Percentiles rank a stretch among this genome's conserved stretches.
Conservation (phyloP, 2,113 vertebrate species). For the Chloroceryle aenea region DNA sequence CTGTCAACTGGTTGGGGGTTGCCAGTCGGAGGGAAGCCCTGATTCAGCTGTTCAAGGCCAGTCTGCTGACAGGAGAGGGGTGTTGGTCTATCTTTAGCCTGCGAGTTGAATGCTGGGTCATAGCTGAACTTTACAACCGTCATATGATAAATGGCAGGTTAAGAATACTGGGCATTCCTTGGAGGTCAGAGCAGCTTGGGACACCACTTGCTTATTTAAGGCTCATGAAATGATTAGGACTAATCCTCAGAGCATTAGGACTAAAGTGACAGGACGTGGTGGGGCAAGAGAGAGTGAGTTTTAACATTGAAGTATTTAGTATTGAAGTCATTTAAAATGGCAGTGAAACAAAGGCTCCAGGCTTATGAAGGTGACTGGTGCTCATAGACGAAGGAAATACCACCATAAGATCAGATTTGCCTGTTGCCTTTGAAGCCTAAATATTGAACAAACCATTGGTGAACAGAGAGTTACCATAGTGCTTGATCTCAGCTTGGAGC, state of each 20-base stretch:
- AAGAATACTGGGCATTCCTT: not conserved
- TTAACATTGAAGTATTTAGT: not conserved
- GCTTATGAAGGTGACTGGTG: not conserved
- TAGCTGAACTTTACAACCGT: conserved; percentile 25
- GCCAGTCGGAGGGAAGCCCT: not conserved
- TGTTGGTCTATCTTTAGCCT: conserved; percentile 58
- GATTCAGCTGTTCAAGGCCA: not conserved
- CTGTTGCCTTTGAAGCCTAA: not conserved
- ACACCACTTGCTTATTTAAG: conserved; percentile 4
- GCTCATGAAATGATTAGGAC: not conserved
- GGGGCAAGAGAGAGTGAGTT: not conserved
- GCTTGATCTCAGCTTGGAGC: not conserved
- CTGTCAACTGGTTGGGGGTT: not conserved
- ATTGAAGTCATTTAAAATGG: not conserved
- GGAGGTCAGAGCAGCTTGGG: conserved; percentile 47
- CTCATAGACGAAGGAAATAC: not conserved
- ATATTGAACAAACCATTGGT: not conserved
- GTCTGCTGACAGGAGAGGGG: not conserved
- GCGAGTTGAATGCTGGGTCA: not conserved
- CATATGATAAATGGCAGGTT: conserved; percentile 58
- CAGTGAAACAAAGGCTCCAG: not conserved
- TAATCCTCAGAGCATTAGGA: not conserved
- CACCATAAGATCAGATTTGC: not conserved
- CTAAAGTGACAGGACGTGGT: not conserved
- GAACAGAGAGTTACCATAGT: not conserved